These are phyloP conservation scores for Gymnarchus niloticus DNA, from an alignment of 2,113 vertebrate species.

Conservation along the genomic window DNA sequence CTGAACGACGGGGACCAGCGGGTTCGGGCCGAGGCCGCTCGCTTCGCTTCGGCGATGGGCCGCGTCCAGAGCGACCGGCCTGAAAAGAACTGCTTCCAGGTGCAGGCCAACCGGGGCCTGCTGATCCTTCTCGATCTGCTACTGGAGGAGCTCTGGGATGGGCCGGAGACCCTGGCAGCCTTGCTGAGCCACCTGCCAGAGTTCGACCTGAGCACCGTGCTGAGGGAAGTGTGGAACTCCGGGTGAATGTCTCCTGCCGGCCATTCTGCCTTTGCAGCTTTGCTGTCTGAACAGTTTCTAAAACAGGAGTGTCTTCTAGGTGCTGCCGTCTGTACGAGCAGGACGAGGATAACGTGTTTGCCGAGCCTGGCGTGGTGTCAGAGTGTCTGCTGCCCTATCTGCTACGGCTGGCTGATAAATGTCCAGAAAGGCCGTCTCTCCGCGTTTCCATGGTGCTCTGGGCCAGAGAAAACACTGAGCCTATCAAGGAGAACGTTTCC, in stretches of 20 bases:
- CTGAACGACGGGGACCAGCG: constrained; percentile 76
- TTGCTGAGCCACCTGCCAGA: constrained; percentile 67
- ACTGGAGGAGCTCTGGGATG: constrained; percentile 55
- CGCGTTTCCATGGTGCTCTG: constrained; percentile 49
- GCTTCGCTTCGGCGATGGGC: constrained; percentile 60
- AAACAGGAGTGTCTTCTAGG: constrained; percentile 47
- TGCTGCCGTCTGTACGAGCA: constrained; percentile 69
- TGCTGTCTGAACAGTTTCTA: background rate
- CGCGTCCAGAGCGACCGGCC: background rate
- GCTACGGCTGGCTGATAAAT: constrained; percentile 52
- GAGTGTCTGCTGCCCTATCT: constrained; percentile 61
- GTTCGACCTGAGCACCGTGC: constrained; percentile 51
- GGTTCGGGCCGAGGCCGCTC: constrained; percentile 60
- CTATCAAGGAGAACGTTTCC: constrained; percentile 49
- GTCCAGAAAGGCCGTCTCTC: constrained; percentile 40
- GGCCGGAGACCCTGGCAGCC: constrained; percentile 52
- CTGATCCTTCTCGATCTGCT: constrained; percentile 64
- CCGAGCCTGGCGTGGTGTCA: constrained; percentile 66
- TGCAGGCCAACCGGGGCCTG: constrained; percentile 69
- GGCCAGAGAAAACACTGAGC: constrained; percentile 42
- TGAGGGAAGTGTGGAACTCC: constrained; percentile 50
- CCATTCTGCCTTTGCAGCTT: background rate
- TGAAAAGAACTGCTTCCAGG: constrained; percentile 27
- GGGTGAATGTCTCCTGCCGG: constrained; percentile 50
- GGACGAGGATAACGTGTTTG: constrained; percentile 75